Evolutionary conservation across 2,888 invertebrate species (phyloP).

Genomic region (Deroplatys truncata): DNA sequence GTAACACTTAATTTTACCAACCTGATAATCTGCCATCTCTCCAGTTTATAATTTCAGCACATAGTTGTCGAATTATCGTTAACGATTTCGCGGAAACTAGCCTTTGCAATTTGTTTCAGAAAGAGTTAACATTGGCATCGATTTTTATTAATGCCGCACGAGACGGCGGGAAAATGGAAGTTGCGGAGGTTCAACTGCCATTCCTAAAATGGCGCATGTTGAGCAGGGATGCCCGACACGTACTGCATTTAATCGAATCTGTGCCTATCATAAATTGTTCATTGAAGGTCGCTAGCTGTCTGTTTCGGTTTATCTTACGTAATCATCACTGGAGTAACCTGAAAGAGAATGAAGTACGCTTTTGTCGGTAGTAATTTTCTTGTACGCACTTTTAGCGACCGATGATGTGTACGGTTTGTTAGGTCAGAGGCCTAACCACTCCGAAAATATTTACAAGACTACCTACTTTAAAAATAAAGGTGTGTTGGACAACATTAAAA

Average conservation of each 20-base stretch:
- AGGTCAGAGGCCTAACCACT: too few species aligned
- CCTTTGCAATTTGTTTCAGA: not conserved
- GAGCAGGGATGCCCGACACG: not conserved
- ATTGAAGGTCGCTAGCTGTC: not conserved
- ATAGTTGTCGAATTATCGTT: not conserved
- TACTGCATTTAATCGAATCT: not conserved
- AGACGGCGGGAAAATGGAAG: not conserved
- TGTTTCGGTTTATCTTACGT: not conserved
- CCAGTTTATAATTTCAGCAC: not conserved
- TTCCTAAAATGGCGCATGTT: not conserved
- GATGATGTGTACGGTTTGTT: too few species aligned
- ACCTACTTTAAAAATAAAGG: too few species aligned
- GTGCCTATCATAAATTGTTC: not conserved
- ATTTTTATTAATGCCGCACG: not conserved
- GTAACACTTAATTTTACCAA: not conserved
- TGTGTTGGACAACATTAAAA: too few species aligned
- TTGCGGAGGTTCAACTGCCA: not conserved
- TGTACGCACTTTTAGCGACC: too few species aligned
- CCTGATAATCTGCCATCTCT: not conserved
- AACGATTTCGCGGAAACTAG: not conserved
- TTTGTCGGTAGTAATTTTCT: too few species aligned
- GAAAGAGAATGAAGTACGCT: too few species aligned
- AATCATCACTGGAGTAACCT: not conserved
- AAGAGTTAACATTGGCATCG: not conserved
- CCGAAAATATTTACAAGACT: too few species aligned